A percentile compares a stretch with the other conserved stretches of the same genome.
These are phyloP conservation scores for Stenurella melanura DNA, from an alignment of 2,888 invertebrate species.

Conservation along the genomic window DNA sequence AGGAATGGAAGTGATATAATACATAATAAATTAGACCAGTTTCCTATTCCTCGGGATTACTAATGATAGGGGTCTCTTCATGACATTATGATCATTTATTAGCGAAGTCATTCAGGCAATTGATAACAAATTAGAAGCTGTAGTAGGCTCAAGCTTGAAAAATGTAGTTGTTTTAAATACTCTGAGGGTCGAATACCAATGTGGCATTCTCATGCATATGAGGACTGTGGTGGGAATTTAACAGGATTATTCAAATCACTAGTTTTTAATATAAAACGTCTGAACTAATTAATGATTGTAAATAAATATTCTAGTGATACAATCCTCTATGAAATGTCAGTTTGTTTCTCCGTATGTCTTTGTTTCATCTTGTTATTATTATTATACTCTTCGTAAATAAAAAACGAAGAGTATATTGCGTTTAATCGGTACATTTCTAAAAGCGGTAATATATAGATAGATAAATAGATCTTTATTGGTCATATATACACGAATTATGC, in stretches of 20 bases:
- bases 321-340: background rate
- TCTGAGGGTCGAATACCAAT: slow-evolving; percentile 12
- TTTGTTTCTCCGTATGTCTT: no score
- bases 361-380: no score
- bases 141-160: slow-evolving; percentile 14
- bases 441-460: no score
- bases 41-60: slow-evolving; percentile 12
- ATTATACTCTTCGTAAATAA: no score
- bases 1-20: slow-evolving; percentile 8
- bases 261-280: slow-evolving; percentile 2
- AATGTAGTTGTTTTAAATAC: slow-evolving; percentile 19
- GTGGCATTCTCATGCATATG: slow-evolving; percentile 7
- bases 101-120: slow-evolving; percentile 21
- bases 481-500: no score
- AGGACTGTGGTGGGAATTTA: slow-evolving; percentile 11
- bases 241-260: slow-evolving; percentile 18
- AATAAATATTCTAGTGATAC: background rate
- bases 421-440: no score
- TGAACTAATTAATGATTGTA: background rate
- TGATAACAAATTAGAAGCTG: slow-evolving; percentile 26
- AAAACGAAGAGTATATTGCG: no score
- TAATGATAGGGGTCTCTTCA: slow-evolving; percentile 27
- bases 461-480: no score
- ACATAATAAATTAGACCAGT: slow-evolving; percentile 17
- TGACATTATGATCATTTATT: slow-evolving; percentile 25